Percentiles rank a stretch among this genome's conserved stretches.
phyloP scores from a whole-genome alignment of 2,113 vertebrate species.

The Melanerpes formicivorus region DNA sequence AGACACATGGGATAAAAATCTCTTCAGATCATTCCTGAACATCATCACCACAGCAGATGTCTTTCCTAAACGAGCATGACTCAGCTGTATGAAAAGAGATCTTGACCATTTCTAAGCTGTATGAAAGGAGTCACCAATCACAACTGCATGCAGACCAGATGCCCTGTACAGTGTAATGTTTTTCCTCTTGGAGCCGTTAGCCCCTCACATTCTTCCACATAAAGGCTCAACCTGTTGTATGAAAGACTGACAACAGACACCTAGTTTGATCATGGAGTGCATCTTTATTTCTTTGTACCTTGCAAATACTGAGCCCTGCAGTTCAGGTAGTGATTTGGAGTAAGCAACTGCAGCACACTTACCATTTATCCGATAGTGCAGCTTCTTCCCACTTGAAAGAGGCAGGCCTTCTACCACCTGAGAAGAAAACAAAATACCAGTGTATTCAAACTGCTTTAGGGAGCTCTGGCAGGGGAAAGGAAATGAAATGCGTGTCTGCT shows the following conservation, averaged over 20 bases:
- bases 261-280: rapidly evolving
- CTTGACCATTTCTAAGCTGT: too few relatives aligned
- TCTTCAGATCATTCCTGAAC: not conserved
- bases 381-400: slow-evolving; percentile 81
- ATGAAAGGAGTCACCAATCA: not conserved
- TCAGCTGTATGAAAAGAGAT: not conserved
- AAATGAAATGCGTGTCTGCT: not conserved
- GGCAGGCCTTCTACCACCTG: slow-evolving; percentile 85
- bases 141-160: not conserved
- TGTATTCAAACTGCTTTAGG: not conserved
- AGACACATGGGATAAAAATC: not conserved
- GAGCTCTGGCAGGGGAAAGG: not conserved
- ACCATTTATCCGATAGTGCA: slow-evolving; percentile 96
- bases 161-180: not conserved
- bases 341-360: not conserved
- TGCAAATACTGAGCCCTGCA: not conserved
- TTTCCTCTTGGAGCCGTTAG: not conserved
- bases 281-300: not conserved
- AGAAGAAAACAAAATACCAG: not conserved
- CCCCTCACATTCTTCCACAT: not conserved
- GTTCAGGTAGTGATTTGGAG: not conserved
- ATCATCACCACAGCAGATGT: not conserved
- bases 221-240: not conserved
- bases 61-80: not conserved
- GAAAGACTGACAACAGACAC: not conserved